phyloP scores from a whole-genome alignment of 2,113 vertebrate genomes.

The Microtus pennsylvanicus region DNA sequence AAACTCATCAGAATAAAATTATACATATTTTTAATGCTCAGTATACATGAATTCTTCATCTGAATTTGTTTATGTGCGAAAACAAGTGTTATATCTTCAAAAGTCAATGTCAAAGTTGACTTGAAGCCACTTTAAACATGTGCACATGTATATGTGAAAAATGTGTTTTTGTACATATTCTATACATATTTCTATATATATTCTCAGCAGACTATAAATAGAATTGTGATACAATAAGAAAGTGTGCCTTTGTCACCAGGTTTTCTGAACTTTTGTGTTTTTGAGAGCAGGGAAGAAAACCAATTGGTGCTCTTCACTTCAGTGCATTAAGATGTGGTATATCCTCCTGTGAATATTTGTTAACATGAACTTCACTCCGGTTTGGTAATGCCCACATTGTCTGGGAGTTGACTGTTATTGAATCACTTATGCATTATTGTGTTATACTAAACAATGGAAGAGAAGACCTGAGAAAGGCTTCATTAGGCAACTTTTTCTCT shows the following conservation, averaged over 20 bases:
- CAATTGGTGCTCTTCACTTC: neutral
- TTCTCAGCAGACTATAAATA: neutral
- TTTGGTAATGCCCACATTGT: neutral
- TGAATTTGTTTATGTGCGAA: neutral
- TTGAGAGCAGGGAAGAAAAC: neutral
- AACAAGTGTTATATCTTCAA: neutral
- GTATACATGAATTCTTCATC: neutral
- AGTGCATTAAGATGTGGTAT: neutral
- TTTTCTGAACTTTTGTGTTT: neutral
- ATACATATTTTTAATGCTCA: neutral
- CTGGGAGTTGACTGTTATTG: neutral
- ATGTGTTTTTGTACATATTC: neutral
- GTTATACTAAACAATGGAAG: neutral
- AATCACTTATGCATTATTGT: neutral
- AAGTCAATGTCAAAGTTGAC: neutral
- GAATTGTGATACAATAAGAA: neutral
- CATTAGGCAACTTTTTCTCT: neutral
- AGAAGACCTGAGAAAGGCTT: neutral
- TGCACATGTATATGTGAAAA: neutral
- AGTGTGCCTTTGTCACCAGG: neutral
- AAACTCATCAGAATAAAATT: neutral
- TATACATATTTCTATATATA: neutral
- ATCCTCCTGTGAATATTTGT: neutral
- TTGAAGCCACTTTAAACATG: neutral
- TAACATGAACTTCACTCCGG: neutral